These are phyloP conservation scores for Chymomyza costata DNA, from an alignment of 1,140 invertebrate genomes.

Conservation along the genomic window DNA sequence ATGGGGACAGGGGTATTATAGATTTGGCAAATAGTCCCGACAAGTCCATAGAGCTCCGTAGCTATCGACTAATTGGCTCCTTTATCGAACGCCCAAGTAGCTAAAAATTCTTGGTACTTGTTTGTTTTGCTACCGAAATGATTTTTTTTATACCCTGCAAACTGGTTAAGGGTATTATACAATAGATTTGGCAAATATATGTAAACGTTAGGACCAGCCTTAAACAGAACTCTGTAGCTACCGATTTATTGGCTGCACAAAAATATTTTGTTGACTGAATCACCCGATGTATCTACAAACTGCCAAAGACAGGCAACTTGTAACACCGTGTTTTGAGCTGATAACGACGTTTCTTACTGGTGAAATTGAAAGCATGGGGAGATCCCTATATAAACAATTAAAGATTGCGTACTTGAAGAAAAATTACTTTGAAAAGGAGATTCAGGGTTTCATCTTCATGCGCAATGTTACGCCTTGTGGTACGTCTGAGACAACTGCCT, in stretches of 20 bases:
- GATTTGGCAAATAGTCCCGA: too few relatives aligned
- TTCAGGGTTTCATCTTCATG: slow-evolving; percentile 14
- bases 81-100: slow-evolving; percentile 22
- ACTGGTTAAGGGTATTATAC: too few relatives aligned
- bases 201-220: too few relatives aligned
- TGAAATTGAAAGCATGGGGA: slow-evolving; percentile 44
- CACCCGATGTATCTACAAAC: slow-evolving; percentile 17
- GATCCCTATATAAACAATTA: slow-evolving; percentile 18
- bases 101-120: slow-evolving; percentile 13
- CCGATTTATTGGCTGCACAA: too few relatives aligned
- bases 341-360: slow-evolving; percentile 36
- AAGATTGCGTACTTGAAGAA: slow-evolving; percentile 10
- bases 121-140: neutral
- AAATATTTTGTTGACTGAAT: slow-evolving; percentile 29
- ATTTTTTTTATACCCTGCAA: too few relatives aligned
- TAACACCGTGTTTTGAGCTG: slow-evolving; percentile 17
- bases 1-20: too few relatives aligned
- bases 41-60: slow-evolving; percentile 15
- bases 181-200: too few relatives aligned
- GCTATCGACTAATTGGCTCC: slow-evolving; percentile 14
- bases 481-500: slow-evolving; percentile 10
- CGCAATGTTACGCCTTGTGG: slow-evolving; percentile 27
- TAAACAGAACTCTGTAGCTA: slow-evolving; percentile 13
- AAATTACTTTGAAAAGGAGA: slow-evolving; percentile 16
- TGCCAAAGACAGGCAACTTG: slow-evolving; percentile 21